phyloP scores from a whole-genome alignment of 2,113 vertebrate genomes.

The Gadus macrocephalus region DNA sequence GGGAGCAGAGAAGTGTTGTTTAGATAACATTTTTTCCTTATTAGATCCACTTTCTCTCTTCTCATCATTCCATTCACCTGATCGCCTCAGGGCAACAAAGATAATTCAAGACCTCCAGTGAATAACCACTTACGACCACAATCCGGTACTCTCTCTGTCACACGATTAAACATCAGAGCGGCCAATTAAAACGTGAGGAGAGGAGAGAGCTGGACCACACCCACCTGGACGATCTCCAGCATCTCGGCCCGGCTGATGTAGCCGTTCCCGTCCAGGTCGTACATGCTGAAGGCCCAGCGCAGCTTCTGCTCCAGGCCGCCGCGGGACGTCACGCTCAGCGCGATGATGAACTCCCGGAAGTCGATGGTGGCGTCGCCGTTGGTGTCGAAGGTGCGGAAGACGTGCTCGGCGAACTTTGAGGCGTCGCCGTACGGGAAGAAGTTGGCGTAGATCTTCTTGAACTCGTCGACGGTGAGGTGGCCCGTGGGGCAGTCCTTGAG shows the following conservation, averaged over 20 bases:
- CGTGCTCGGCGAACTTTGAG: constrained; percentile 75
- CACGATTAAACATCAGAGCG: neutral
- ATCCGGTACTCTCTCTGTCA: too few species aligned
- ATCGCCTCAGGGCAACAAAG: too few species aligned
- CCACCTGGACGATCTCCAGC: constrained; percentile 78
- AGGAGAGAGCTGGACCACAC: neutral
- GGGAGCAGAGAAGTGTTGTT: too few species aligned
- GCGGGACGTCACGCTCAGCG: constrained; percentile 73
- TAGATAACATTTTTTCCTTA: too few species aligned
- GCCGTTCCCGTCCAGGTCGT: constrained; percentile 76
- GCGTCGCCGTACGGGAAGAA: constrained; percentile 78
- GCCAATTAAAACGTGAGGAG: neutral
- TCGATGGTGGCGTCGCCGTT: constrained; percentile 75
- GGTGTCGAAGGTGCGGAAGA: constrained; percentile 76
- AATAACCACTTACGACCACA: too few species aligned
- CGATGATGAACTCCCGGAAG: constrained; percentile 78
- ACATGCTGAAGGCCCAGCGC: constrained; percentile 79
- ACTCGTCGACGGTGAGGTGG: constrained; percentile 75
- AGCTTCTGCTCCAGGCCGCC: constrained; percentile 77
- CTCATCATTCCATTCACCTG: too few species aligned
- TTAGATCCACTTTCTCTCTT: too few species aligned
- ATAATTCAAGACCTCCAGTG: too few species aligned
- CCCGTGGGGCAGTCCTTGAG: constrained; percentile 77
- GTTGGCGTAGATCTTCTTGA: constrained; percentile 79
- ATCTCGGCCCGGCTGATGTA: constrained; percentile 77